Percentiles rank a stretch among this genome's conserved stretches.
phyloP scores from a whole-genome alignment of 2,797 vertebrate genomes.

The Pelochelys cantorii region DNA sequence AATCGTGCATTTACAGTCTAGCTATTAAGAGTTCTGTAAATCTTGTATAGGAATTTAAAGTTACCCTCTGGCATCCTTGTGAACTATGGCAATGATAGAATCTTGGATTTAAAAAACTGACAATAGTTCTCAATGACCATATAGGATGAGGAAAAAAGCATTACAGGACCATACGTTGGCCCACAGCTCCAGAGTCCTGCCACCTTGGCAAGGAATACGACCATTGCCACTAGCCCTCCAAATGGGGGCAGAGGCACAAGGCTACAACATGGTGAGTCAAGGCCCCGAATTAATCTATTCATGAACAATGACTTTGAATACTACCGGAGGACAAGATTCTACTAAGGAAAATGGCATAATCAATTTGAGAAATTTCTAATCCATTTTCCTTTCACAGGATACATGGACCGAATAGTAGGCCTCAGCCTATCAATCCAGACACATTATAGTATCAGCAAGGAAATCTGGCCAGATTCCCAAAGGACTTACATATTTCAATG shows the following conservation, averaged over 20 bases:
- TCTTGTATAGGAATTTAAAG: background rate
- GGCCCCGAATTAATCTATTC: background rate
- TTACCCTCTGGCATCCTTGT: background rate
- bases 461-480: background rate
- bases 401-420: background rate
- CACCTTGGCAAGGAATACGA: background rate
- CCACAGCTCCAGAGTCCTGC: slow-evolving; percentile 1
- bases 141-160: background rate
- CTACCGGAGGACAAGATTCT: background rate
- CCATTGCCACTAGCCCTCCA: background rate
- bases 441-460: background rate
- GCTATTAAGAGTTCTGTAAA: background rate
- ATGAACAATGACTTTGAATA: background rate
- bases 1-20: background rate
- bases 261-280: rapidly evolving
- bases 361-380: background rate
- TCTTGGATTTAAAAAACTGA: slow-evolving; percentile 37
- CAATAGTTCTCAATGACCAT: background rate
- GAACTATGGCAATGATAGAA: background rate
- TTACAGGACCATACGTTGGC: slow-evolving; percentile 7
- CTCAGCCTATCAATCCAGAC: rapidly evolving
- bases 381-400: rapidly evolving
- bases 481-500: no score
- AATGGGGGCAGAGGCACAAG: background rate
- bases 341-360: background rate